A percentile compares a stretch with the other conserved stretches of the same genome.
Conservation (phyloP, 2,888 invertebrate species). For the Nymphalis urticae region DNA sequence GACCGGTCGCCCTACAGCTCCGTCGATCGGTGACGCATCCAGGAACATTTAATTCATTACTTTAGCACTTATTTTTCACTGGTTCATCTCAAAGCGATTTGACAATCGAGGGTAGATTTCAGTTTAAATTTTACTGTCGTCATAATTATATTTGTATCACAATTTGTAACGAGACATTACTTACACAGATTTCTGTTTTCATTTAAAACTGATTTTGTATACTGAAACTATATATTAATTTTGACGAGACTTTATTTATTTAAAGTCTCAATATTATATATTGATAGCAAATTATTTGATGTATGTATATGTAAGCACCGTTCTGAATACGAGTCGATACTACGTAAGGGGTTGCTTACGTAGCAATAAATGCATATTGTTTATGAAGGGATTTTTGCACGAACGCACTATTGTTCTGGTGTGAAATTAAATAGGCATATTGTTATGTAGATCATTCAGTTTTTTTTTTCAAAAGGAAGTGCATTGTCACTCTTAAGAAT, state of each 20-base stretch:
- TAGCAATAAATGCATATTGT: constrained; percentile 52
- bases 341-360: constrained; percentile 49
- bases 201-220: neutral
- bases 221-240: neutral
- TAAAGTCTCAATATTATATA: constrained; percentile 5
- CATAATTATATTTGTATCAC: neutral
- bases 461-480: constrained; percentile 41
- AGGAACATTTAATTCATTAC: constrained; percentile 71
- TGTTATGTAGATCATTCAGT: constrained; percentile 47
- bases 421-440: constrained; percentile 46
- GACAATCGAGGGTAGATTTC: constrained; percentile 13
- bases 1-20: constrained; percentile 80
- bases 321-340: constrained; percentile 41
- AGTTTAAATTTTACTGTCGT: neutral
- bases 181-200: neutral
- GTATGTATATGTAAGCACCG: constrained; percentile 23
- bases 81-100: constrained; percentile 21
- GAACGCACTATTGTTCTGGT: constrained; percentile 48
- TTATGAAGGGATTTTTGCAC: constrained; percentile 54
- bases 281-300: constrained; percentile 2
- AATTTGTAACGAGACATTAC: neutral
- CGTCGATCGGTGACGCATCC: constrained; percentile 74
- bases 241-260: neutral
- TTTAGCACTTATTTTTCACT: constrained; percentile 44
- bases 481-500: constrained; percentile 52